A percentile compares a stretch with the other conserved stretches of the same genome.
These are phyloP conservation scores for Hyperoplus immaculatus DNA, from an alignment of 2,797 vertebrate species.

Conservation along the genomic window DNA sequence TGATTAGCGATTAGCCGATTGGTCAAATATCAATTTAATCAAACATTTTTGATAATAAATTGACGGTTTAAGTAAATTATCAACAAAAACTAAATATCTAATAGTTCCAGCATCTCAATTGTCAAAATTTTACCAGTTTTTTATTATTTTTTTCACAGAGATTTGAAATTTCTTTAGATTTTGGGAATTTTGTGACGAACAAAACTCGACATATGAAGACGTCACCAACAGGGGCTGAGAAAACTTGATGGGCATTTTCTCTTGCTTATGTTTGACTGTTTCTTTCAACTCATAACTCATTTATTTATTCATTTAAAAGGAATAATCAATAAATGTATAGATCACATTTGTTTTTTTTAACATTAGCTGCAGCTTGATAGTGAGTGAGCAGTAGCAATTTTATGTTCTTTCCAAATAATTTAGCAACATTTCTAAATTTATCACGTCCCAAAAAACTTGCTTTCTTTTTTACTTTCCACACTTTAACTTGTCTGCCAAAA, in stretches of 20 bases:
- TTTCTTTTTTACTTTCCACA: neutral
- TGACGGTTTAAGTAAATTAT: neutral
- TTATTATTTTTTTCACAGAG: neutral
- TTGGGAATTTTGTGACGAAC: neutral
- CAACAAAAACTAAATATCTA: neutral
- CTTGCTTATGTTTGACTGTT: neutral
- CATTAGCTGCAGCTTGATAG: constrained; percentile 10
- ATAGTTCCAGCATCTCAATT: neutral
- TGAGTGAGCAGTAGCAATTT: neutral
- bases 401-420: neutral
- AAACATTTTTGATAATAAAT: neutral
- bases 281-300: neutral
- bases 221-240: neutral
- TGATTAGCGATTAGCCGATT: neutral
- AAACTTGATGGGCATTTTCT: neutral
- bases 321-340: constrained; percentile 3
- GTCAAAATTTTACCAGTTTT: neutral
- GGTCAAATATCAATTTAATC: neutral
- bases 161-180: neutral
- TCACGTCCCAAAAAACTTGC: neutral
- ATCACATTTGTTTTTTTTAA: constrained; percentile 1
- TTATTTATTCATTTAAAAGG: neutral
- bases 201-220: neutral
- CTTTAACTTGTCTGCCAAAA: neutral
- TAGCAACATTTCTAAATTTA: neutral